These are phyloP conservation scores for Lepas anatifera DNA, from an alignment of 2,888 invertebrate genomes.

Conservation along the genomic window DNA sequence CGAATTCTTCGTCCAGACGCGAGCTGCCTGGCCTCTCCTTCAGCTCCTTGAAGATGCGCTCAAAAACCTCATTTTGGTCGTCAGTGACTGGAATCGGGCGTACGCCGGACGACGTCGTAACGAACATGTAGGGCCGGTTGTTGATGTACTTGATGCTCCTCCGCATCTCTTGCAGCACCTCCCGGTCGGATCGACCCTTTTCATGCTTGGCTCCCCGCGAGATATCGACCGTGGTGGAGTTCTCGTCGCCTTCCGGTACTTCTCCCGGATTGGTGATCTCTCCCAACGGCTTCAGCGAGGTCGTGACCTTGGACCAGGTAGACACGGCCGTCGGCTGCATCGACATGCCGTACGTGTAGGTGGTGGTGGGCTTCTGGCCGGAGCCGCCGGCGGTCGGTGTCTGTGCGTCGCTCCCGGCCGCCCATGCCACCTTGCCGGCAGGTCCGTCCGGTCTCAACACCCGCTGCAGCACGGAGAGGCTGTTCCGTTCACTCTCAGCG, in stretches of 20 bases:
- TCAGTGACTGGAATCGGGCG: neutral
- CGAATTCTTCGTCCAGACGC: conserved; percentile 20
- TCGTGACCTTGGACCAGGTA: neutral
- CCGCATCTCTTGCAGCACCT: conserved; percentile 5
- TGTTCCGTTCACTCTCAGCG: neutral
- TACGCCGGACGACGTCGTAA: neutral
- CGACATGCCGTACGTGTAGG: neutral
- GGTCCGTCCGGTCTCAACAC: neutral
- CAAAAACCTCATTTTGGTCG: neutral
- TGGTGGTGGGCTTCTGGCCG: neutral
- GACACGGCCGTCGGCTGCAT: neutral
- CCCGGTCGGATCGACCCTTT: neutral
- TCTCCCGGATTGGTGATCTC: too few relatives aligned
- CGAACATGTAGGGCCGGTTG: neutral
- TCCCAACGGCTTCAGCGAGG: neutral
- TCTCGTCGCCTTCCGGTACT: too few relatives aligned
- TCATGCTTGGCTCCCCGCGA: neutral
- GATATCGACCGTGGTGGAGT: neutral
- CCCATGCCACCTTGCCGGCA: neutral
- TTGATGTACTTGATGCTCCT: conserved; percentile 6
- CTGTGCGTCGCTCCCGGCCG: too few relatives aligned
- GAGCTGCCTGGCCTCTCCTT: conserved; percentile 11
- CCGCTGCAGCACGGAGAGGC: neutral
- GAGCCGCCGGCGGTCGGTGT: neutral
- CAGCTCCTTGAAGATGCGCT: neutral